A percentile compares a stretch with the other conserved stretches of the same genome.
Evolutionary conservation across 2,113 vertebrate genomes (phyloP).

Genomic region (Hydropotes inermis): DNA sequence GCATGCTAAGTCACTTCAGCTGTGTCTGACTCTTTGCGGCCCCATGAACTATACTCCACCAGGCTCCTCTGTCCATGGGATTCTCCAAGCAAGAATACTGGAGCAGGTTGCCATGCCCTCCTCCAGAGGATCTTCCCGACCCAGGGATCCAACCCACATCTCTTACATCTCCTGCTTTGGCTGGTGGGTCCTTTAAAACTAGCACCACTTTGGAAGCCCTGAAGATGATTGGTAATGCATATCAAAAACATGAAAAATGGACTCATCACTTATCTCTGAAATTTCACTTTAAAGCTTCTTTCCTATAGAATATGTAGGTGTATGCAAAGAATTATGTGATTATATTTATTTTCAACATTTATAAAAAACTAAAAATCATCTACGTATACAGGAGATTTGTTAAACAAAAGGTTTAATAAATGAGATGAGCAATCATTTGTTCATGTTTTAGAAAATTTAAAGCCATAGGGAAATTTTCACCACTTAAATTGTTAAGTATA

Average conservation of each 20-base stretch:
- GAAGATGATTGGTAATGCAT: not conserved
- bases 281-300: not conserved
- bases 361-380: not conserved
- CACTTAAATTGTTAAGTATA: not conserved
- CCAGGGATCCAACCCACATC: not conserved
- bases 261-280: not conserved
- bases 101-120: not conserved
- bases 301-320: not conserved
- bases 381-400: not conserved
- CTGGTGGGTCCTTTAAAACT: not conserved
- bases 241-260: not conserved
- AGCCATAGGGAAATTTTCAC: not conserved
- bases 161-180: not conserved
- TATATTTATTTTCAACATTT: not conserved
- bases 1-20: not conserved
- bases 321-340: not conserved
- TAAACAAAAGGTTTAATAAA: slow-evolving; percentile 1
- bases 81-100: not conserved
- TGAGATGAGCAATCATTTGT: not conserved
- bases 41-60: not conserved
- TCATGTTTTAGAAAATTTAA: not conserved
- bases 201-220: not conserved
- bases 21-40: not conserved
- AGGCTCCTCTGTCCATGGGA: not conserved
- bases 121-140: not conserved